phyloP scores from a whole-genome alignment of 2,113 vertebrate species.

The Paracanthobrama guichenoti region DNA sequence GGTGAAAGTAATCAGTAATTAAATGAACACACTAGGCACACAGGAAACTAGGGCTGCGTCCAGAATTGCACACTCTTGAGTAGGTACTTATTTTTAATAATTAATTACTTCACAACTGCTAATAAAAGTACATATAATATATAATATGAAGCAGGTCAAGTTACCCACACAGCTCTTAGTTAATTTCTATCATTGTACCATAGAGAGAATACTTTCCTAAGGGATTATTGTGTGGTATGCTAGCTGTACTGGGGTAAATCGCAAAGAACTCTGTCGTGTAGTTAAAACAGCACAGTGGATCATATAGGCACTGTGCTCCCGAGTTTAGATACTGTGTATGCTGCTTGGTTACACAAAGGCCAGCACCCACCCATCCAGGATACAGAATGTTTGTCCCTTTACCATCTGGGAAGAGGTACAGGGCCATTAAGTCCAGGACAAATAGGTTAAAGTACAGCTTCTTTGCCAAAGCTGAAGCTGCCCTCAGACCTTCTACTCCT shows the following conservation, averaged over 20 bases:
- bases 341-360: not conserved
- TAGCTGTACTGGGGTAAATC: not conserved
- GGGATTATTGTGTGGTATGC: not conserved
- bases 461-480: not conserved
- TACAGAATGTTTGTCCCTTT: not conserved
- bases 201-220: not conserved
- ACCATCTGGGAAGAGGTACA: not conserved
- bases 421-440: not conserved
- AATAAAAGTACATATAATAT: no score
- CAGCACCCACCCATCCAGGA: not conserved
- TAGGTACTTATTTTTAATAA: no score
- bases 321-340: not conserved
- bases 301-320: not conserved
- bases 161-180: not conserved
- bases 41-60: no score
- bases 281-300: not conserved
- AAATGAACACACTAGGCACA: no score
- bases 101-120: no score
- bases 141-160: no score
- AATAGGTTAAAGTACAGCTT: not conserved
- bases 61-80: no score
- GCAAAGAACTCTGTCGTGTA: not conserved
- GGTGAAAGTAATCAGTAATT: no score
- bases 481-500: not conserved
- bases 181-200: not conserved